phyloP scores from a whole-genome alignment of 1,140 invertebrate genomes.

The Tyrophagus putrescentiae region DNA sequence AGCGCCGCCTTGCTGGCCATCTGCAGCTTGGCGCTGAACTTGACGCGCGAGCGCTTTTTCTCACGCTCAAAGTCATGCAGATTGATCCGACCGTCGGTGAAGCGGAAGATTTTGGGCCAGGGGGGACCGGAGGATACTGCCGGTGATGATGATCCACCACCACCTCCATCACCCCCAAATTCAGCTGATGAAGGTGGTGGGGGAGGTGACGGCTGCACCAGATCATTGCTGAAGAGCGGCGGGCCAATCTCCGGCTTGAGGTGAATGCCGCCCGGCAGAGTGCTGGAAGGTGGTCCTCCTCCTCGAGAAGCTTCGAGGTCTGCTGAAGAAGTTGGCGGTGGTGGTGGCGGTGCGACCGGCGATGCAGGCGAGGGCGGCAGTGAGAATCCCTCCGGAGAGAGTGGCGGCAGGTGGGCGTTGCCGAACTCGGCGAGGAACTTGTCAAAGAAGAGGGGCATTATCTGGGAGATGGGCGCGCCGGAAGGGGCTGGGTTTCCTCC shows the following conservation, averaged over 20 bases:
- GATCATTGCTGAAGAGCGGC: background rate
- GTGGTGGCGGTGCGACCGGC: too few relatives aligned
- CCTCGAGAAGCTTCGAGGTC: too few relatives aligned
- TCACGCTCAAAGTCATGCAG: constrained; percentile 43
- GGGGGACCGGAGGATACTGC: background rate
- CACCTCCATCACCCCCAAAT: background rate
- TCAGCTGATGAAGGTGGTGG: constrained; percentile 1
- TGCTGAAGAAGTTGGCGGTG: too few relatives aligned
- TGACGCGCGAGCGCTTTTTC: constrained; percentile 47
- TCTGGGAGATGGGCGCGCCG: background rate
- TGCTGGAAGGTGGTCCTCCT: too few relatives aligned
- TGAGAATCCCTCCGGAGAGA: background rate
- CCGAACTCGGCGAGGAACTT: background rate
- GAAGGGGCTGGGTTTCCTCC: too few relatives aligned
- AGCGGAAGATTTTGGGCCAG: constrained; percentile 24
- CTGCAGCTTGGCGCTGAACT: constrained; percentile 41
- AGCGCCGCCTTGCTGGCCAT: constrained; percentile 7
- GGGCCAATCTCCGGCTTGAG: background rate
- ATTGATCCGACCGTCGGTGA: constrained; percentile 25
- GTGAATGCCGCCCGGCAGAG: too few relatives aligned
- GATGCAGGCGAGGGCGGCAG: background rate
- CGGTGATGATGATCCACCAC: too few relatives aligned
- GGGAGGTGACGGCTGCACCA: too few relatives aligned
- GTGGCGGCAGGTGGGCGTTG: background rate
- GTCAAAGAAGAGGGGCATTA: constrained; percentile 12